A percentile compares a stretch with the other conserved stretches of the same genome.
These are phyloP conservation scores for Arvicanthis niloticus DNA, from an alignment of 2,113 vertebrate species.

Conservation along the genomic window DNA sequence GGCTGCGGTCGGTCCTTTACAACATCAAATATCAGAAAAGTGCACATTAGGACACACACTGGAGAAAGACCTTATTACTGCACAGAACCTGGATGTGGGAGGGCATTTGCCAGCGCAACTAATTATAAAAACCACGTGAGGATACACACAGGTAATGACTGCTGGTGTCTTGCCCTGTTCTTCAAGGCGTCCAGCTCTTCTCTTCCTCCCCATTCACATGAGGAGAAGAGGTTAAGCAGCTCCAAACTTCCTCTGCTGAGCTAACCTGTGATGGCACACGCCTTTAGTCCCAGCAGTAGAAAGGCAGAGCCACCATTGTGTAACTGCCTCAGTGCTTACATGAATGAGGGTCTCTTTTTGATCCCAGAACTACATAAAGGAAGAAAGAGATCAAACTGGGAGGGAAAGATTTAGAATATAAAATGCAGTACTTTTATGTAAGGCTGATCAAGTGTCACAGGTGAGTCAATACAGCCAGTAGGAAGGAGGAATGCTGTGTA, in stretches of 20 bases:
- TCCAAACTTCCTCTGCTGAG: constrained; percentile 30
- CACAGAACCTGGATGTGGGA: constrained; percentile 97
- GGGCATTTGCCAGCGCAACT: constrained; percentile 98
- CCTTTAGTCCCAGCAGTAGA: neutral
- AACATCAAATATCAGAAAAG: constrained; percentile 99
- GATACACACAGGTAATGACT: constrained; percentile 96
- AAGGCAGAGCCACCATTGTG: neutral
- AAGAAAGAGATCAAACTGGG: neutral
- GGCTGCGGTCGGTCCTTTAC: constrained; percentile 98
- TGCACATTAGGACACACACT: constrained; percentile 98
- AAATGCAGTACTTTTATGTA: neutral
- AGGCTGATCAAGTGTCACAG: neutral
- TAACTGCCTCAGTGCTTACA: neutral
- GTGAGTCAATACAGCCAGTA: neutral
- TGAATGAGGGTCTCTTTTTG: neutral
- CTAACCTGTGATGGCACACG: neutral
- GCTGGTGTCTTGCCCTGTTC: constrained; percentile 33
- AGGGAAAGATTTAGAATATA: no score
- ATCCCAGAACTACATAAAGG: neutral
- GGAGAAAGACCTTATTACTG: constrained; percentile 99
- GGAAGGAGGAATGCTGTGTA: neutral
- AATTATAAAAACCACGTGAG: constrained; percentile 99
- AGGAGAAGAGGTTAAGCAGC: neutral
- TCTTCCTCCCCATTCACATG: neutral
- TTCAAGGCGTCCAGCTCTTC: constrained; percentile 13